Evolutionary conservation across 2,888 invertebrate species (phyloP).

Genomic region (Ischnus inquisitorius): DNA sequence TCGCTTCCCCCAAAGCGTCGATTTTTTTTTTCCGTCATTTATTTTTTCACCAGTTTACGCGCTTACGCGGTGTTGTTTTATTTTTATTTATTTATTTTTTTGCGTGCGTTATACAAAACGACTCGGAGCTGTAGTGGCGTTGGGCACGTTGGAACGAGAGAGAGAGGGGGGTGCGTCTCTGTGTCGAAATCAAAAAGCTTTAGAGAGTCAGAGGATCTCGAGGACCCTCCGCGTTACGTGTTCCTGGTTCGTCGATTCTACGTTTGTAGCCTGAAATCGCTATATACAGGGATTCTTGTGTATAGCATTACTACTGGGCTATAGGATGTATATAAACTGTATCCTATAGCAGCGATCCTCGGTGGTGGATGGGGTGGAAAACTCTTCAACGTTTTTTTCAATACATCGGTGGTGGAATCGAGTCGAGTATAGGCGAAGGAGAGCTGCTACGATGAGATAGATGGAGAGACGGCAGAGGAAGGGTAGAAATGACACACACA

Average conservation of each 20-base stretch:
- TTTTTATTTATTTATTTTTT: background rate
- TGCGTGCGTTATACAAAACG: conserved; percentile 1
- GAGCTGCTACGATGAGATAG: conserved; percentile 16
- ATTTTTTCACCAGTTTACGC: background rate
- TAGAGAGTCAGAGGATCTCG: conserved; percentile 71
- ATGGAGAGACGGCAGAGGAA: background rate
- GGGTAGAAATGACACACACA: no score
- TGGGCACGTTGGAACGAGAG: background rate
- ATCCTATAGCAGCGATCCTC: conserved; percentile 1
- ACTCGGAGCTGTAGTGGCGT: background rate
- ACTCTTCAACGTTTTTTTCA: conserved; percentile 22
- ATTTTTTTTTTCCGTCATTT: background rate
- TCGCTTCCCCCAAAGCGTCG: background rate
- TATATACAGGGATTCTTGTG: background rate
- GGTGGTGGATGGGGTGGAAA: conserved; percentile 7
- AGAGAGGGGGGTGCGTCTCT: background rate
- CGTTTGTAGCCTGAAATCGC: conserved; percentile 3
- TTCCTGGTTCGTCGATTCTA: conserved; percentile 30
- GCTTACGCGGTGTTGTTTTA: background rate
- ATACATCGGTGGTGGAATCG: conserved; percentile 23
- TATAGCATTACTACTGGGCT: background rate
- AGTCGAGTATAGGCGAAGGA: conserved; percentile 14
- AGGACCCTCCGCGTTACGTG: conserved; percentile 73
- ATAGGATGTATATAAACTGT: background rate
- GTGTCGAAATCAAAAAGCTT: conserved; percentile 71